These are phyloP conservation scores for Fragum fragum DNA, from an alignment of 2,888 invertebrate genomes.

Conservation along the genomic window DNA sequence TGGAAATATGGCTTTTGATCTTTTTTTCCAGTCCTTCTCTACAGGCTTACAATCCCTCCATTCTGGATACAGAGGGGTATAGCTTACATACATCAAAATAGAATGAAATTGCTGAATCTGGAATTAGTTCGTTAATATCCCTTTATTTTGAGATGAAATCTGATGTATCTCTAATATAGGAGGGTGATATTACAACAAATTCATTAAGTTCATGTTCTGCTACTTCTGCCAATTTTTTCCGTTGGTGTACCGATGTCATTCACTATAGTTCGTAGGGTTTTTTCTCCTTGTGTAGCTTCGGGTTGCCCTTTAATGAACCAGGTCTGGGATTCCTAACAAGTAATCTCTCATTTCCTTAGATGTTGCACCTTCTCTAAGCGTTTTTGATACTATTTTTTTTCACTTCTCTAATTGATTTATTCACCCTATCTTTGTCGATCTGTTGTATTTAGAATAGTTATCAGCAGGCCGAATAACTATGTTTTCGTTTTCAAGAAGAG, in stretches of 20 bases:
- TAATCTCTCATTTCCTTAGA: conserved; percentile 26
- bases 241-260: conserved; percentile 33
- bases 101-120: conserved; percentile 24
- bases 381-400: conserved; percentile 23
- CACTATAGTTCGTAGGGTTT: conserved; percentile 33
- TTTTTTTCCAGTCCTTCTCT: conserved; percentile 24
- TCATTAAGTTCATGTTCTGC: conserved; percentile 32
- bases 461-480: conserved; percentile 37
- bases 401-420: not conserved
- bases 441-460: conserved; percentile 1
- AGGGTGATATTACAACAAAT: conserved; percentile 17
- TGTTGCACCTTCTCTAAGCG: conserved; percentile 23
- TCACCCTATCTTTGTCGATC: not conserved
- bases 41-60: conserved; percentile 39
- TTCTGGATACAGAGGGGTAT: conserved; percentile 41
- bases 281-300: conserved; percentile 42
- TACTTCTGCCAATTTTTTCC: conserved; percentile 36
- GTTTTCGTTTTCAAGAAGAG: conserved; percentile 18
- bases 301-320: conserved; percentile 41
- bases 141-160: conserved; percentile 35
- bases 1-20: conserved; percentile 22
- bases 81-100: conserved; percentile 48
- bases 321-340: conserved; percentile 18
- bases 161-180: conserved; percentile 14
- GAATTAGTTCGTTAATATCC: conserved; percentile 10